phyloP scores from a whole-genome alignment of 2,113 vertebrate species.

The Rhombomys opimus region DNA sequence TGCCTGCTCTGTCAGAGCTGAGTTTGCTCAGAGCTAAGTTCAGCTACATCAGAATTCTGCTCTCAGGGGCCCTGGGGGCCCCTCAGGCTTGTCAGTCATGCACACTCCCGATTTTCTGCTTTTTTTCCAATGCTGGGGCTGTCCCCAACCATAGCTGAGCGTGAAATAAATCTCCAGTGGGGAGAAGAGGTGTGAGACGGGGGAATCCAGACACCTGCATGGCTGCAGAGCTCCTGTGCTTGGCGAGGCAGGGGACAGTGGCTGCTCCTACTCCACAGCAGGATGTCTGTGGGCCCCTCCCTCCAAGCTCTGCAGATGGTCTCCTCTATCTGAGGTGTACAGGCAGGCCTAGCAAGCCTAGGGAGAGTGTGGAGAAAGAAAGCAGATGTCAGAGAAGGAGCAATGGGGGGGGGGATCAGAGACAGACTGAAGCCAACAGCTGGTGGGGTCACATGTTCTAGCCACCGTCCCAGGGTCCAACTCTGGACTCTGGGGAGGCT shows the following conservation, averaged over 20 bases:
- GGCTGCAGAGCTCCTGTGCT: not conserved
- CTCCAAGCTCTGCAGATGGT: not conserved
- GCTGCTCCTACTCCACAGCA: fast-evolving
- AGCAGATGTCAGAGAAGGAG: not conserved
- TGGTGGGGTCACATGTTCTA: no score
- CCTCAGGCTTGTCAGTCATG: not conserved
- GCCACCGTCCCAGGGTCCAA: fast-evolving
- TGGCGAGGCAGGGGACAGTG: fast-evolving
- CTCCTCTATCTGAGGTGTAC: not conserved
- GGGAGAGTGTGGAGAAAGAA: not conserved
- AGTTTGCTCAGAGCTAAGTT: not conserved
- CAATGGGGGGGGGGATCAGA: not conserved
- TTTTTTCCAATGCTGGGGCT: not conserved
- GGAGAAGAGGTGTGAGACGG: not conserved
- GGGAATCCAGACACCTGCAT: no score
- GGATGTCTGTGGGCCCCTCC: not conserved
- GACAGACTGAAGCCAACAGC: not conserved
- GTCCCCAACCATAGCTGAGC: not conserved
- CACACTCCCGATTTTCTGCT: fast-evolving
- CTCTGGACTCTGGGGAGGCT: not conserved
- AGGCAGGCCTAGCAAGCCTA: not conserved
- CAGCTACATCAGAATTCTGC: fast-evolving
- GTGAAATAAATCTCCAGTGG: not conserved
- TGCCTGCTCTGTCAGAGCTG: not conserved
- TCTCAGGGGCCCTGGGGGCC: not conserved